A percentile compares a stretch with the other conserved stretches of the same genome.
Conservation (phyloP, 2,888 invertebrate species). For the Hymenopus coronatus region DNA sequence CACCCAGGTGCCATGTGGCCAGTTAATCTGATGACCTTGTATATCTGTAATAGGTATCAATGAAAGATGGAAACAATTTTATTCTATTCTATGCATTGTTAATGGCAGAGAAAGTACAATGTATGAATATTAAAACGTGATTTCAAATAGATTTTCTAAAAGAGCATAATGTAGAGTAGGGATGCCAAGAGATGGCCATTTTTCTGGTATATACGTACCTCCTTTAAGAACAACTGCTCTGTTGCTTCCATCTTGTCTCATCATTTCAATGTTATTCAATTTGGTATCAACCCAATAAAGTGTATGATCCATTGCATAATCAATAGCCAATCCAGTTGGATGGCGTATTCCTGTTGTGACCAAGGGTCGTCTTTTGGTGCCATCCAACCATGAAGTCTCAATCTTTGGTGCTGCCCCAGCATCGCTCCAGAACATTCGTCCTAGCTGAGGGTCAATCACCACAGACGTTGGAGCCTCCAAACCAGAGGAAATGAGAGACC, state of each 20-base stretch:
- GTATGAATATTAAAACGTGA: no score
- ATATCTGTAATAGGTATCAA: no score
- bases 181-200: no score
- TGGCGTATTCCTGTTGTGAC: conserved; percentile 79
- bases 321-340: conserved; percentile 87
- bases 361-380: conserved; percentile 77
- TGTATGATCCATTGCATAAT: conserved; percentile 83
- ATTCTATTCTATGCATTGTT: no score
- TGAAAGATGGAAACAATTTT: no score
- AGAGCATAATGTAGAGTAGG: no score
- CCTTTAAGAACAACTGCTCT: conserved; percentile 71
- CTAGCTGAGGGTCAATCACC: conserved; percentile 81
- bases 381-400: conserved; percentile 96
- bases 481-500: conserved; percentile 73
- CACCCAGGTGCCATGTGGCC: no score
- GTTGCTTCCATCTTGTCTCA: conserved; percentile 76
- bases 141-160: no score
- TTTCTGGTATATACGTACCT: conserved; percentile 34
- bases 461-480: conserved; percentile 86
- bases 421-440: conserved; percentile 92
- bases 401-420: conserved; percentile 89
- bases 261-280: conserved; percentile 82
- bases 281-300: conserved; percentile 97
- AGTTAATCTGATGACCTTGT: no score
- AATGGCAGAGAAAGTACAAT: no score